Percentiles rank a stretch among this genome's conserved stretches.
Evolutionary conservation across 2,888 invertebrate species (phyloP).

Genomic region (Synergus itoensis): DNA sequence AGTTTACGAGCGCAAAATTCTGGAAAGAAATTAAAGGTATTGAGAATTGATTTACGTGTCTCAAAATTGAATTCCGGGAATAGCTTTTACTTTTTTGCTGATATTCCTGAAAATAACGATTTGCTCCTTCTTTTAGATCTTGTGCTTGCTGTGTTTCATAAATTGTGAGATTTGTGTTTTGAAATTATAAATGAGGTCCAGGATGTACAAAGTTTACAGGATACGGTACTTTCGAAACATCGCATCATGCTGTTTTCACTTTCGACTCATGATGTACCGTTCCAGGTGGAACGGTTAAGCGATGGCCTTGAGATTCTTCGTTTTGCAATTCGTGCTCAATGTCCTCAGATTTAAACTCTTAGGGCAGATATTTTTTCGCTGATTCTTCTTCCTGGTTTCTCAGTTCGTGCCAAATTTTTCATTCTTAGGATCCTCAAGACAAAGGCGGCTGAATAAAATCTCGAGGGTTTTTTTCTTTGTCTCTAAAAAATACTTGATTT

Average conservation of each 20-base stretch:
- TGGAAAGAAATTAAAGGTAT: background rate
- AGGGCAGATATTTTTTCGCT: conserved; percentile 1
- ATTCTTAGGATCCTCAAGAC: background rate
- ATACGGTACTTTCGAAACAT: conserved; percentile 63
- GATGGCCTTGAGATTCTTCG: conserved; percentile 60
- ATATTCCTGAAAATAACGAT: background rate
- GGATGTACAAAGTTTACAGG: conserved; percentile 30
- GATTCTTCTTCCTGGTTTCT: background rate
- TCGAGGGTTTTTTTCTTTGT: background rate
- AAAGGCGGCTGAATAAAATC: background rate
- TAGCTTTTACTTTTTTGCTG: background rate
- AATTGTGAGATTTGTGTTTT: conserved; percentile 5
- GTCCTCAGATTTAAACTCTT: conserved; percentile 44
- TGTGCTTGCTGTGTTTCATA: background rate
- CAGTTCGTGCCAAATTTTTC: background rate
- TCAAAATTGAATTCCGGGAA: background rate
- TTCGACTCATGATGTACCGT: conserved; percentile 66
- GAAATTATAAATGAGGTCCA: conserved; percentile 32
- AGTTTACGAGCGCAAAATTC: background rate
- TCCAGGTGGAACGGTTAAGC: conserved; percentile 58
- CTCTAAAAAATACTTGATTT: background rate
- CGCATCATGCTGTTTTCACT: conserved; percentile 64
- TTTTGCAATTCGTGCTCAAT: conserved; percentile 48
- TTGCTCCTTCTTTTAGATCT: background rate
- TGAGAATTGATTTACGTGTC: background rate